Conservation (phyloP, 2,888 invertebrate genomes). For the Pristionchus arcanus region DNA sequence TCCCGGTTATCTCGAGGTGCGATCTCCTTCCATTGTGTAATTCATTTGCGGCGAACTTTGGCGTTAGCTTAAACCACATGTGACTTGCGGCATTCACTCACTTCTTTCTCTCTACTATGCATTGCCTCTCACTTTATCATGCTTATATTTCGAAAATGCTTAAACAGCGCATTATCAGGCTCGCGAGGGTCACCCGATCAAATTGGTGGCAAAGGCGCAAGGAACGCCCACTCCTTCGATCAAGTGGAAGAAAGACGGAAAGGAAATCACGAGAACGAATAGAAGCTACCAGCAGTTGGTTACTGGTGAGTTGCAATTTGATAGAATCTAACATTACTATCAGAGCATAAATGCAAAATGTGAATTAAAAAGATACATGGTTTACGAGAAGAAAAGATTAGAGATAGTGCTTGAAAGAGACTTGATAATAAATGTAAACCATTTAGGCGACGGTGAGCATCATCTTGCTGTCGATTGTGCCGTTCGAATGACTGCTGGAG, state of each 20-base stretch:
- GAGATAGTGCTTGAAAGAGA: too few relatives aligned
- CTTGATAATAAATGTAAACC: neutral
- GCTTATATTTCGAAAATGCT: neutral
- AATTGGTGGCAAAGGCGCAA: slow-evolving; percentile 70
- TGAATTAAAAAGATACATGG: too few relatives aligned
- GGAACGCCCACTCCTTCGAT: slow-evolving; percentile 72
- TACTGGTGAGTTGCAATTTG: slow-evolving; percentile 17
- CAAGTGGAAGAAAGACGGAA: slow-evolving; percentile 76
- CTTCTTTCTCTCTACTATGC: neutral
- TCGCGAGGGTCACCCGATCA: slow-evolving; percentile 69
- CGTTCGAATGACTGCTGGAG: slow-evolving; percentile 79
- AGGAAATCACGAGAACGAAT: slow-evolving; percentile 69
- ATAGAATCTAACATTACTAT: too few relatives aligned
- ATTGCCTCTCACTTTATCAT: neutral
- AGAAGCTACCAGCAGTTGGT: slow-evolving; percentile 62
- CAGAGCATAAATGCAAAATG: too few relatives aligned
- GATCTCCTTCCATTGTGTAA: slow-evolving; percentile 18
- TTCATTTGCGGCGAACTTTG: slow-evolving; percentile 8
- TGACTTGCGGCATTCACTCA: slow-evolving; percentile 1
- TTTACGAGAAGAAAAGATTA: neutral
- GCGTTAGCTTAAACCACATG: slow-evolving; percentile 35
- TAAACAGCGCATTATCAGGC: slow-evolving; percentile 58
- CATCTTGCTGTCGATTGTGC: slow-evolving; percentile 72
- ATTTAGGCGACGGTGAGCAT: slow-evolving; percentile 68
- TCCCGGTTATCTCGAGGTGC: slow-evolving; percentile 52